These are phyloP conservation scores for Neomorphus geoffroyi DNA, from an alignment of 2,797 vertebrate species.

Conservation along the genomic window DNA sequence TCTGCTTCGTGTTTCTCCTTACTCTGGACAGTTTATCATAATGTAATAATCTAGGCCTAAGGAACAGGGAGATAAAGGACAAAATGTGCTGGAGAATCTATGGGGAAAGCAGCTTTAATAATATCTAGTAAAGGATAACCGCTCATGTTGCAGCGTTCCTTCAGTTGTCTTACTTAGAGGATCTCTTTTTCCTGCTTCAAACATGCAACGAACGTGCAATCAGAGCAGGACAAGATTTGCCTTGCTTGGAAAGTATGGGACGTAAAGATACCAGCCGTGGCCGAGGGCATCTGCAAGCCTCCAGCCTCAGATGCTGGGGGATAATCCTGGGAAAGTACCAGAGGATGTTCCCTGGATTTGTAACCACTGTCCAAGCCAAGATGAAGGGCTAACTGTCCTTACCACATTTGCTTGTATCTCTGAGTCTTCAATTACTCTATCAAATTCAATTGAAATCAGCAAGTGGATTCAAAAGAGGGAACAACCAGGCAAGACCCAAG, in stretches of 20 bases:
- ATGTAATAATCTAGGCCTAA: background rate
- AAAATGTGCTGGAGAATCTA: background rate
- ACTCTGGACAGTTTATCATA: background rate
- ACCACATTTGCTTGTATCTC: background rate
- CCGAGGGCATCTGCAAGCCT: rapidly evolving
- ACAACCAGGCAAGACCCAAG: background rate
- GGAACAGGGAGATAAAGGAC: background rate
- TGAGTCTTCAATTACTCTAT: background rate
- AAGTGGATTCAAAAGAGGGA: background rate
- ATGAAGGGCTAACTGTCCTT: background rate
- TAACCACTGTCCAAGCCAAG: background rate
- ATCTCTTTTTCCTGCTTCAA: background rate
- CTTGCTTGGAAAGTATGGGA: background rate
- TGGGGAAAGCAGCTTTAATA: background rate
- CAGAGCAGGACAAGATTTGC: background rate
- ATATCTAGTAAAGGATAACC: background rate
- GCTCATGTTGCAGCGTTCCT: background rate
- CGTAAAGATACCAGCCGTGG: background rate
- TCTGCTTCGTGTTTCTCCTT: background rate
- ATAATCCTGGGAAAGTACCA: background rate
- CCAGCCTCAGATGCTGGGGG: rapidly evolving
- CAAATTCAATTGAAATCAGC: background rate
- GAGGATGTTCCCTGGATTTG: background rate
- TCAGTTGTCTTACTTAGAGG: background rate
- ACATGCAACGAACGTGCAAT: background rate